These are phyloP conservation scores for Melinaea marsaeus DNA, from an alignment of 2,888 invertebrate species.

Conservation along the genomic window DNA sequence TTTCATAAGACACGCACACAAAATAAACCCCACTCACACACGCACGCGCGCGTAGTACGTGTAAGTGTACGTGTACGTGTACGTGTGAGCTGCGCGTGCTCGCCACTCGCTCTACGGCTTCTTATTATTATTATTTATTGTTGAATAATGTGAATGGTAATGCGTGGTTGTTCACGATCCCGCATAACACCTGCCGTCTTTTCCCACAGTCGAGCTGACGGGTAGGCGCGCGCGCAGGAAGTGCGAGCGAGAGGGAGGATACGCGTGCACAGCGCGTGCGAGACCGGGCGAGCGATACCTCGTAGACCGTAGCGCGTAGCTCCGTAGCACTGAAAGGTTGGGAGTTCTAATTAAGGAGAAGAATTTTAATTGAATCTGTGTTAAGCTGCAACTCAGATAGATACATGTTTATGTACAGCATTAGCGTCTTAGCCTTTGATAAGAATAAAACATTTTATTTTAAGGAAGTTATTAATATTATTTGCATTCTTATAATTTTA, in stretches of 20 bases:
- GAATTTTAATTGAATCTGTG: constrained; percentile 42
- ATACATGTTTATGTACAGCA: constrained; percentile 15
- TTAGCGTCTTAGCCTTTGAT: not conserved
- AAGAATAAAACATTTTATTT: not conserved
- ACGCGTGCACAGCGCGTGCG: constrained; percentile 66
- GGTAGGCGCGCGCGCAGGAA: constrained; percentile 67
- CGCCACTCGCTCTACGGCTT: constrained; percentile 75
- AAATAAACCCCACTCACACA: constrained; percentile 39
- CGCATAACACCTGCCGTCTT: constrained; percentile 80
- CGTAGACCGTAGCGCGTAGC: constrained; percentile 50
- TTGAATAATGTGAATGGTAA: constrained; percentile 79
- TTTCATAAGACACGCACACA: constrained; percentile 38
- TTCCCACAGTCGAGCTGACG: constrained; percentile 75
- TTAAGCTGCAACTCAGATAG: constrained; percentile 9
- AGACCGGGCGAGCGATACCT: constrained; percentile 40
- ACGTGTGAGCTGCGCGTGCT: constrained; percentile 73
- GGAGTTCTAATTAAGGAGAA: constrained; percentile 23
- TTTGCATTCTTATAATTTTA: not conserved
- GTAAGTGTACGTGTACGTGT: constrained; percentile 59
- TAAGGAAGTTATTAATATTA: constrained; percentile 3
- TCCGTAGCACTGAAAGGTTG: constrained; percentile 44
- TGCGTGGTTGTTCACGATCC: constrained; percentile 79
- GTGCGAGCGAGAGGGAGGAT: constrained; percentile 53
- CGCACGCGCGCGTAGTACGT: constrained; percentile 40
- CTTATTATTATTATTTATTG: constrained; percentile 78